Evolutionary conservation across 2,797 vertebrate species (phyloP), one percentile per base, ranked within the genome.

Genomic region (Coregonus ussuriensis): DNA sequence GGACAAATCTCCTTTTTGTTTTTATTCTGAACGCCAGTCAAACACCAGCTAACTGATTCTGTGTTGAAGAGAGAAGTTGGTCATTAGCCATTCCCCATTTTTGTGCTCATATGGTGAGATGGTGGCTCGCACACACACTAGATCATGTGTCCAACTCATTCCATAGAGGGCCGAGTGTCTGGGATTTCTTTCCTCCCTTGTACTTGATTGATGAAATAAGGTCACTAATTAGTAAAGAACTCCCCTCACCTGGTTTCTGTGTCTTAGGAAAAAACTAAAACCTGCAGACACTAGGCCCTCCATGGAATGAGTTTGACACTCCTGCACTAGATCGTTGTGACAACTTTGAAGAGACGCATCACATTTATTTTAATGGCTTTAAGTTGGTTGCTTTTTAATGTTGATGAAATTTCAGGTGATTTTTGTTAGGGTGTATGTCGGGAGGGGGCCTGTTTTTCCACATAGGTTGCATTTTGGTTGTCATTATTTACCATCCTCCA

Each of bases 1-100:
- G 81, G 85, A 87, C 71, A 54, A 29, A 84, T 53, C 21, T 72
- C 21, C 2, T 9, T 5, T 92, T 91, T 89, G 31, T 74, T 69
- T 74, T 74, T 41, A 52, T 62, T 78, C 59, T 73, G 15, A 87
- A 85, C 69, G 83, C 81, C 70, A 82, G 78, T 9, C 77, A 78
- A 77, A 74, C 74, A 62, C 80, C 72, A 6, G 69, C 14, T 52
- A 53, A 63, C 69, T 47, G 29, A 35, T 25, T 21, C 37, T 79
- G 15, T 78, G 72, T 77, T 54, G 69, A 72, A 65, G 68, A 11
- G 4, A 15, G 63, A 52, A 51, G 74, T 74, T 78, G 70, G 59
- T 77, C 85, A 71, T 25, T 47, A 47, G 41, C 7, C 59, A n/a
- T 21, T 16, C 16, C 7, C 16, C 41, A 47, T 63, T 21, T 67